Conservation (phyloP, 2,113 vertebrate genomes). For the human (Homo sapiens) region DNA sequence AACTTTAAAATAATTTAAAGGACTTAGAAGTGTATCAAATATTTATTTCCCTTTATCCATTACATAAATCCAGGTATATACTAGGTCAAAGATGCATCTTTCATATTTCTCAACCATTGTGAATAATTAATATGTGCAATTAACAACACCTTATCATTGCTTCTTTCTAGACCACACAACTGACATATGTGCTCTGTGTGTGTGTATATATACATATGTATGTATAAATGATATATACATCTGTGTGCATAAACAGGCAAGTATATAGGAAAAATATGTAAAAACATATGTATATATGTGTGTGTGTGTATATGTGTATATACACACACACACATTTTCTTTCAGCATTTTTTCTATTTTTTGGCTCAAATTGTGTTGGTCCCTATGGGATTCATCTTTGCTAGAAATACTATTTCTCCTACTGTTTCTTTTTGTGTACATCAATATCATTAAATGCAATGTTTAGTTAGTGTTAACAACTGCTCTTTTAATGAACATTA, state of each 20-base stretch:
- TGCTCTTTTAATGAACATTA: neutral
- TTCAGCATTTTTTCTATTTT: neutral
- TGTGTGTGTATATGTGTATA: accelerated
- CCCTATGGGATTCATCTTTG: neutral
- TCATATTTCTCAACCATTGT: neutral
- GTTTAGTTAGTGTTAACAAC: neutral
- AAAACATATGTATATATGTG: too few species aligned
- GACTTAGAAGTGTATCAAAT: neutral
- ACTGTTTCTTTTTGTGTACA: neutral
- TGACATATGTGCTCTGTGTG: neutral
- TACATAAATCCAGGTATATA: neutral
- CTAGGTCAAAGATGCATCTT: neutral
- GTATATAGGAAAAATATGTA: too few species aligned
- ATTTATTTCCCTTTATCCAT: neutral
- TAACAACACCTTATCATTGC: neutral
- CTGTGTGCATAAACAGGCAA: neutral
- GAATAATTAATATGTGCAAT: neutral
- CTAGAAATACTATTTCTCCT: neutral
- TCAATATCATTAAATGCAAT: neutral
- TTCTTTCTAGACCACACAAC: neutral
- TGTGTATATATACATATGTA: neutral
- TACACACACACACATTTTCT: neutral
- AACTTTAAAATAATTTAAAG: neutral
- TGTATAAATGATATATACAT: neutral
- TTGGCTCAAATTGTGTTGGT: neutral